Evolutionary conservation across 2,888 invertebrate genomes (phyloP).

Genomic region (Drosophila meridiana): DNA sequence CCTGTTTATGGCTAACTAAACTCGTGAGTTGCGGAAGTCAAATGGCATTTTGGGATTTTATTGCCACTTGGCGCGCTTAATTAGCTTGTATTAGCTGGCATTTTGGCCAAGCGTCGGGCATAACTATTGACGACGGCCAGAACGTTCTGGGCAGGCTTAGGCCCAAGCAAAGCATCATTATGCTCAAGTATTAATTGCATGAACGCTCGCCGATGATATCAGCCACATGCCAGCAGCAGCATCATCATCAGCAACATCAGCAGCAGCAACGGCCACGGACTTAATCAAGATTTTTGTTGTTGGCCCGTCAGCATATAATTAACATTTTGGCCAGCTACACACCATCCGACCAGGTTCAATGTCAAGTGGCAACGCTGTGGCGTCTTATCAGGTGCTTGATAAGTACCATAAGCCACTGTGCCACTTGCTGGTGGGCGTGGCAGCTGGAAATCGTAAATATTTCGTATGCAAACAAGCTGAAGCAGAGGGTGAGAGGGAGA

Average conservation of each 20-base stretch:
- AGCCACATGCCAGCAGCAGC: slow-evolving; percentile 43
- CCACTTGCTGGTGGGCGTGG: slow-evolving; percentile 40
- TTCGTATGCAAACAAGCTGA: slow-evolving; percentile 72
- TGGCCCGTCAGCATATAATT: slow-evolving; percentile 72
- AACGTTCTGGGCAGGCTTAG: slow-evolving; percentile 20
- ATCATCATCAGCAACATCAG: slow-evolving; percentile 27
- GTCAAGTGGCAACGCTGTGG: slow-evolving; percentile 57
- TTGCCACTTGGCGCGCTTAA: slow-evolving; percentile 66
- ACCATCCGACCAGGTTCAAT: slow-evolving; percentile 62
- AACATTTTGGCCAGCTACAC: slow-evolving; percentile 71
- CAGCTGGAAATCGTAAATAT: slow-evolving; percentile 64
- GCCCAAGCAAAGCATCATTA: slow-evolving; percentile 63
- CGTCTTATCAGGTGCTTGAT: slow-evolving; percentile 59
- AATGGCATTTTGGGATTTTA: slow-evolving; percentile 56
- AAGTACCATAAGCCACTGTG: slow-evolving; percentile 46
- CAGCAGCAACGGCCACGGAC: slow-evolving; percentile 27
- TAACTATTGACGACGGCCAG: slow-evolving; percentile 47
- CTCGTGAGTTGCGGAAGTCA: slow-evolving; percentile 67
- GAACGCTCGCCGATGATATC: slow-evolving; percentile 68
- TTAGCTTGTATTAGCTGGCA: slow-evolving; percentile 70
- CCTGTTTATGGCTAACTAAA: slow-evolving; percentile 60
- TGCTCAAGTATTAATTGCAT: slow-evolving; percentile 73
- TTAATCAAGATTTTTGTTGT: slow-evolving; percentile 70
- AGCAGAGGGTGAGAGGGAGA: slow-evolving; percentile 11
- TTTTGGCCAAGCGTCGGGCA: slow-evolving; percentile 23